Evolutionary conservation across 2,113 vertebrate species (phyloP), one percentile per base, ranked within the genome.

Genomic region (Cervus canadensis): DNA sequence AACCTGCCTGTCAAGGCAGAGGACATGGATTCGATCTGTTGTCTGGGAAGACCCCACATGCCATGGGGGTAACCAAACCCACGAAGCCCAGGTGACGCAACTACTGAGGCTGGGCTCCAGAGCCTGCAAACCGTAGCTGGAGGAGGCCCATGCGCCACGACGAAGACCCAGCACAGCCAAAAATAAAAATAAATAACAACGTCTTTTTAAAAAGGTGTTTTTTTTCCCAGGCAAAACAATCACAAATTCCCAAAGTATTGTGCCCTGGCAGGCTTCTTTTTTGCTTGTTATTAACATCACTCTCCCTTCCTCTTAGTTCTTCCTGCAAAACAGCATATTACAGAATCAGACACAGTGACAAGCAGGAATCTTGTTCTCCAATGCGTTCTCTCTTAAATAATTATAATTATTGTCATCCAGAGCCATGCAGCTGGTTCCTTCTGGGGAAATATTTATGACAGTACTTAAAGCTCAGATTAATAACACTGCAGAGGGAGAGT

Each of bases 301-400:
- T 79, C n/a, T 78, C 14, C 78, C 6, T 88, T 33, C 8, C 88
- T 98, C 89, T 98, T 94, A 96, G 97, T 98, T 98, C 97, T 97
- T 98, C 90, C 81, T 89, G 91, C 96, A 98, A 97, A 98, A 97
- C 98, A 96, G 3, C 12, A 57, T 82, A 36, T 54, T 98, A 96
- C 56, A 98, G 98, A 98, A 98, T 98, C 98, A 95, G 50, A 89
- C 15, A 96, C 78, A 86, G 19, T 79, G 83, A 43, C 16, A 10
- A 93, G 62, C 25, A 92, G 54, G 16, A 59, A 6, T 0, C 5
- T 15, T 78, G 57, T 0, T 25, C 74, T 90, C 15, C 45, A 45
- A 40, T 57, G 10, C 10, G 88, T 92, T 97, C 94, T 76, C 13
- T 93, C n/a, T 48, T 89, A 76, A 40, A 82, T 96, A 60, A 95